Evolutionary conservation across 2,113 vertebrate species (phyloP), one percentile per base, ranked within the genome.

Genomic region (Hepsetus odoe): DNA sequence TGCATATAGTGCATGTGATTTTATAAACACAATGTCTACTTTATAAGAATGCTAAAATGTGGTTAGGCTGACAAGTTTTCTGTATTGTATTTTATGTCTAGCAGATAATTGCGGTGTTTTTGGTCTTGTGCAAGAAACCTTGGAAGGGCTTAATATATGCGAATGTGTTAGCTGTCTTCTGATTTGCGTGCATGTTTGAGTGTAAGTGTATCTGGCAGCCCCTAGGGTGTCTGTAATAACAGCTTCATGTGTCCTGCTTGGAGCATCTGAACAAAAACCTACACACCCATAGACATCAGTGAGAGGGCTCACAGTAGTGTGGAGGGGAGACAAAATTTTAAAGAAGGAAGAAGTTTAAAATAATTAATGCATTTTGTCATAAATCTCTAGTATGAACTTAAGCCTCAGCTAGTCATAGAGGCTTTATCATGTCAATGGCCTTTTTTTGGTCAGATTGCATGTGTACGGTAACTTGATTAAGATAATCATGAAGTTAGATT

Each of bases 151-250:
- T 28, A 30, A 32, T 58, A 2, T 32, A 11, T 16, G 59, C 59
- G 46, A 9, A 33, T n/a, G 5, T 56, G n/a, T 44, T 26, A 26
- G 69, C 51, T 67, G 40, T 32, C 1, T 51, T 44, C n/a, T 59
- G 35, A 12, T 5, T 28, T 59, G 64, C 20, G n/a, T 10, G 9
- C 24, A 53, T 76, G 22, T 62, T 58, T 61, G 55, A 62, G 13
- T 70, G 74, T 46, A 61, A 44, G 72, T 32, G 62, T 46, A 69
- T 76, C 32, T 79, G 58, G 33, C 51, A 40, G 68, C 71, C 74
- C 73, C 78, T 11, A 13, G 68, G 69, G 53, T 66, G 28, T 79
- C 22, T 71, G 24, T 35, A 30, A 55, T 51, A n/a, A 56, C 28
- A 73, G n/a, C 75, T 42, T 33, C 14, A 80, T 55, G 65, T 74